Evolutionary conservation across 2,888 invertebrate genomes (phyloP).

Genomic region (Eupithecia subfuscata): DNA sequence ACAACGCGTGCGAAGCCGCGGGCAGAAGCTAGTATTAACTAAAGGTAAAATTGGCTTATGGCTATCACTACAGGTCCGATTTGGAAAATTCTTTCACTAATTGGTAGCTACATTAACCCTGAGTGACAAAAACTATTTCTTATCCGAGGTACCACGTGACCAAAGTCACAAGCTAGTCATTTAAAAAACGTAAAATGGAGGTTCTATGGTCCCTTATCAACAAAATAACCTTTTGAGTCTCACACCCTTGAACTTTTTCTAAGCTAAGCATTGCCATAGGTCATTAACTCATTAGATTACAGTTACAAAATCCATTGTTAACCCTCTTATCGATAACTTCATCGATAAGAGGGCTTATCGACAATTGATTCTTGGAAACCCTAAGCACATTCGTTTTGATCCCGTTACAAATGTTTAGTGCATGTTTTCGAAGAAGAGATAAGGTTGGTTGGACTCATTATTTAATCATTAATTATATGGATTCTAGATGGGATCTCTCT

Average conservation of each 20-base stretch:
- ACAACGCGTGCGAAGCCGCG: no score
- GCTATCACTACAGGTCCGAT: background rate
- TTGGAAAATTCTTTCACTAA: background rate
- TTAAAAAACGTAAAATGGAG: background rate
- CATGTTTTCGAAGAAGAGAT: conserved; percentile 17
- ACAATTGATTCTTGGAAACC: conserved; percentile 24
- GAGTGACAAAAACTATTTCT: background rate
- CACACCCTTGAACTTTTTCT: background rate
- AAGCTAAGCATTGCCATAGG: background rate
- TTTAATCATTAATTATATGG: conserved; percentile 1
- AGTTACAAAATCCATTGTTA: conserved; percentile 3
- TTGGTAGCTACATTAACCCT: background rate
- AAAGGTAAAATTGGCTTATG: background rate
- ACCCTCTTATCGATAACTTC: conserved; percentile 13
- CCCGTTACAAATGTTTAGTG: conserved; percentile 17
- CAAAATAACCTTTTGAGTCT: background rate
- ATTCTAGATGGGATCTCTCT: background rate
- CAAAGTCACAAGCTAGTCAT: background rate
- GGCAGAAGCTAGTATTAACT: no score
- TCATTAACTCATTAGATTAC: background rate
- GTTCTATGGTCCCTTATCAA: background rate
- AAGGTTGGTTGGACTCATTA: conserved; percentile 10
- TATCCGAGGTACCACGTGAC: background rate
- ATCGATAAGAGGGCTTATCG: background rate
- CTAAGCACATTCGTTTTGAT: conserved; percentile 25